Evolutionary conservation across 2,888 invertebrate genomes (phyloP).

Genomic region (Pinctada fucata): DNA sequence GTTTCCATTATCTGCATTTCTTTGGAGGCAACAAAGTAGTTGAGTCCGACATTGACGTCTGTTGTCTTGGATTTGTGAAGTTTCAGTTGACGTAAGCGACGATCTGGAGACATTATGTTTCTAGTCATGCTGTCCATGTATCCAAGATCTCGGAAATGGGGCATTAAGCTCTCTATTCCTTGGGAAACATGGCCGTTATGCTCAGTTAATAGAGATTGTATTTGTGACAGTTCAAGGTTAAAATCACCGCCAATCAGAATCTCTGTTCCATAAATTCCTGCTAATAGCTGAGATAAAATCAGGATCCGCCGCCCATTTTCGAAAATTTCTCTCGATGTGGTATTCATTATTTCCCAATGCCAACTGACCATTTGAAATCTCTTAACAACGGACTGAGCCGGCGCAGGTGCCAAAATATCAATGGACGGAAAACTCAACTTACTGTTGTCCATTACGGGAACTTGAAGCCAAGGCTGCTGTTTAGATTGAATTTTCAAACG

Average conservation of each 20-base stretch:
- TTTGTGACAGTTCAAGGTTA: neutral
- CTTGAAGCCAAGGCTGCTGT: neutral
- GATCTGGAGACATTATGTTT: slow-evolving; percentile 5
- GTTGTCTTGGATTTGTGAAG: slow-evolving; percentile 8
- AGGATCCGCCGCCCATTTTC: neutral
- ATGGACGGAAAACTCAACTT: neutral
- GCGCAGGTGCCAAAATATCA: neutral
- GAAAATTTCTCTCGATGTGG: neutral
- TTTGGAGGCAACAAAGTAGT: slow-evolving; percentile 28
- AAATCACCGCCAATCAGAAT: slow-evolving; percentile 24
- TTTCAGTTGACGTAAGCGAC: slow-evolving; percentile 15
- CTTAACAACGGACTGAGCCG: slow-evolving; percentile 14
- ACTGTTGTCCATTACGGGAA: neutral
- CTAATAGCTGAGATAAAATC: slow-evolving; percentile 11
- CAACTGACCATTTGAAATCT: slow-evolving; percentile 18
- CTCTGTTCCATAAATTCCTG: slow-evolving; percentile 8
- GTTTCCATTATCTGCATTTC: slow-evolving; percentile 27
- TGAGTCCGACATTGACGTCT: neutral
- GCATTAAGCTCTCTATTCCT: slow-evolving; percentile 7
- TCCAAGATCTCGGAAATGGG: slow-evolving; percentile 13
- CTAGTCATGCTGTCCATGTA: slow-evolving; percentile 21
- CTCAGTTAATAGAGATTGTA: slow-evolving; percentile 1
- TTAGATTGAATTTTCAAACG: neutral
- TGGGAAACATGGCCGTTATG: slow-evolving; percentile 16
- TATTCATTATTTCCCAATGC: slow-evolving; percentile 5